Evolutionary conservation across 1,140 invertebrate genomes (phyloP).

Genomic region (Prorops nasuta): DNA sequence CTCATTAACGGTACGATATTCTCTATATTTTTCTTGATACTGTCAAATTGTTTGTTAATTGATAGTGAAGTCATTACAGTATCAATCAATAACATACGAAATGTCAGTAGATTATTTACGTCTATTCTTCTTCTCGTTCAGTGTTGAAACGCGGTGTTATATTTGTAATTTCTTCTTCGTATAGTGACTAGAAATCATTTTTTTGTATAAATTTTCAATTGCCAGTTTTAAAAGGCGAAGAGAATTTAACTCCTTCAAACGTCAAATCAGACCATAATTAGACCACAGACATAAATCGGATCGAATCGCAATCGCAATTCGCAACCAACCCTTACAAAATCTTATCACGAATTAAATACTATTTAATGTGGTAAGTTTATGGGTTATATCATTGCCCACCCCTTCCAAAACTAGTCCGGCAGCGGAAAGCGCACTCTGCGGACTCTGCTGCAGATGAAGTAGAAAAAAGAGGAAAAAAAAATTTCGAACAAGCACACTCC

Average conservation of each 20-base stretch:
- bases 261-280: not conserved
- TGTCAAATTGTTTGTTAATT: constrained; percentile 26
- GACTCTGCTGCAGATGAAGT: no score
- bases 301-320: no score
- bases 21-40: constrained; percentile 22
- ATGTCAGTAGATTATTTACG: constrained; percentile 5
- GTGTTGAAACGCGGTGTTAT: not conserved
- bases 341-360: no score
- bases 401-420: no score
- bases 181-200: not conserved
- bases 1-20: constrained; percentile 29
- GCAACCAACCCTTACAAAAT: no score
- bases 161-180: not conserved
- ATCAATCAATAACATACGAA: constrained; percentile 36
- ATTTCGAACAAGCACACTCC: no score
- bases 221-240: not conserved
- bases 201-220: not conserved
- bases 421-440: no score
- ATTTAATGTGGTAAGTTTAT: no score
- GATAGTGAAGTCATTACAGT: constrained; percentile 33
- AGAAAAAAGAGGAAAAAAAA: no score
- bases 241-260: not conserved
- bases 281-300: no score
- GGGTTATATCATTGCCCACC: no score
- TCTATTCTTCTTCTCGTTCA: not conserved